A percentile compares a stretch with the other conserved stretches of the same genome.
Conservation (phyloP, 2,888 invertebrate genomes). For the Anagyrus pseudococci region DNA sequence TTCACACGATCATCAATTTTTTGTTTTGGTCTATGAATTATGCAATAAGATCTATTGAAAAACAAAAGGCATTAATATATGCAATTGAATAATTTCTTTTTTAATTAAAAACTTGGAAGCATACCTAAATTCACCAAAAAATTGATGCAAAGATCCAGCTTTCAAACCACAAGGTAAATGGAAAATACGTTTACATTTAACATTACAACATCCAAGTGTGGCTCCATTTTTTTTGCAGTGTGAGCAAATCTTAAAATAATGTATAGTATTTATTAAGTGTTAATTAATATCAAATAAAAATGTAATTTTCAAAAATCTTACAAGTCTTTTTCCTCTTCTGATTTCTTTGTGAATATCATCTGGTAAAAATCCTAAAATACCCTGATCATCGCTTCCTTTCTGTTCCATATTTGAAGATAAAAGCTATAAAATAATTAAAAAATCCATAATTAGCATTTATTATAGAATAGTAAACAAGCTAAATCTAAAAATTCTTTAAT, state of each 20-base stretch:
- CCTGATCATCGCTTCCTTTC: slow-evolving; percentile 72
- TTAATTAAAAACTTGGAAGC: slow-evolving; percentile 28
- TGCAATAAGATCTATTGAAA: slow-evolving; percentile 69
- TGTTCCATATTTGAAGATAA: slow-evolving; percentile 75
- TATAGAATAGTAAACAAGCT: neutral
- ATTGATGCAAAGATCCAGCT: slow-evolving; percentile 70
- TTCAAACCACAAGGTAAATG: slow-evolving; percentile 78
- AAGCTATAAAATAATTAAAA: slow-evolving; percentile 64
- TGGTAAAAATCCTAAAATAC: slow-evolving; percentile 76
- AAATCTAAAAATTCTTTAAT: neutral
- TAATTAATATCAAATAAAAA: slow-evolving; percentile 14
- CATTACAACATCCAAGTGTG: slow-evolving; percentile 74
- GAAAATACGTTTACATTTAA: slow-evolving; percentile 72
- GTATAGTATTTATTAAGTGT: neutral
- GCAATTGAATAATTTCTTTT: slow-evolving; percentile 12
- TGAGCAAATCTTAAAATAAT: slow-evolving; percentile 68
- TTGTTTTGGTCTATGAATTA: slow-evolving; percentile 67
- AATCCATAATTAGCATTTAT: neutral
- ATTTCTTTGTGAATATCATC: slow-evolving; percentile 74
- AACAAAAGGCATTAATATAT: neutral
- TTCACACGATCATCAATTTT: slow-evolving; percentile 57
- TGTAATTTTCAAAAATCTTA: slow-evolving; percentile 59
- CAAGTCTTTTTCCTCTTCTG: slow-evolving; percentile 70
- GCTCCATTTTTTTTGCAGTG: slow-evolving; percentile 74
- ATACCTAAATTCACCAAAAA: slow-evolving; percentile 67